phyloP scores from a whole-genome alignment of 2,888 invertebrate species.

The Brenthis ino region DNA sequence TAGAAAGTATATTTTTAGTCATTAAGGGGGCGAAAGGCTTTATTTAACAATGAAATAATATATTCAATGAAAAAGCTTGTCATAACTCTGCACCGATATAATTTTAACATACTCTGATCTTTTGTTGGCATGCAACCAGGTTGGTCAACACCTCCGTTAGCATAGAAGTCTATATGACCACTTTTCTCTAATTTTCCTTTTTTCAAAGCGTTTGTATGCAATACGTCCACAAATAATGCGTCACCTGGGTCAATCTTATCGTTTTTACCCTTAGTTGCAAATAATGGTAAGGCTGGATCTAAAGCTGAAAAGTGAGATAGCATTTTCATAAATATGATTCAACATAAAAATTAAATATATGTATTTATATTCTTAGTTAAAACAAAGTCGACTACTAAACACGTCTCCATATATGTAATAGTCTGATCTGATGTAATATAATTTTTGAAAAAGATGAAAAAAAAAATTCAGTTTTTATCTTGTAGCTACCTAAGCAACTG shows the following conservation, averaged over 20 bases:
- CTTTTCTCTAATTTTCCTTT: conserved; percentile 79
- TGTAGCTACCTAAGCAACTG: too few relatives aligned
- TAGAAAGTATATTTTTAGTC: too few relatives aligned
- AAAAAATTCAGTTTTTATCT: too few relatives aligned
- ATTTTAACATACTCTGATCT: conserved; percentile 27
- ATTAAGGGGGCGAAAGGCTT: too few relatives aligned
- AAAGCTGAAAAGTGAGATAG: conserved; percentile 65
- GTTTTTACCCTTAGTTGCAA: conserved; percentile 68
- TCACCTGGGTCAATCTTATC: conserved; percentile 80
- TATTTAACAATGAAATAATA: too few relatives aligned
- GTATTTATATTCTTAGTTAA: too few relatives aligned
- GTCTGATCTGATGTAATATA: too few relatives aligned
- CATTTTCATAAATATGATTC: not conserved
- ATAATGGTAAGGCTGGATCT: conserved; percentile 86
- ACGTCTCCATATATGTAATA: not conserved
- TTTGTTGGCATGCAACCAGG: conserved; percentile 65
- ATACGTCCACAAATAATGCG: conserved; percentile 84
- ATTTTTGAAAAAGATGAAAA: too few relatives aligned
- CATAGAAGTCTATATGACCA: conserved; percentile 83
- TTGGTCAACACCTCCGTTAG: conserved; percentile 82
- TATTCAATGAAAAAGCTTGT: too few relatives aligned
- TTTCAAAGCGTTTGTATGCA: conserved; percentile 84
- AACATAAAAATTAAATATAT: too few relatives aligned
- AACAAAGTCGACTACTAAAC: too few relatives aligned
- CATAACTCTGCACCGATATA: too few relatives aligned